Evolutionary conservation across 2,797 vertebrate genomes (phyloP).

Genomic region (Hemitrygon akajei): DNA sequence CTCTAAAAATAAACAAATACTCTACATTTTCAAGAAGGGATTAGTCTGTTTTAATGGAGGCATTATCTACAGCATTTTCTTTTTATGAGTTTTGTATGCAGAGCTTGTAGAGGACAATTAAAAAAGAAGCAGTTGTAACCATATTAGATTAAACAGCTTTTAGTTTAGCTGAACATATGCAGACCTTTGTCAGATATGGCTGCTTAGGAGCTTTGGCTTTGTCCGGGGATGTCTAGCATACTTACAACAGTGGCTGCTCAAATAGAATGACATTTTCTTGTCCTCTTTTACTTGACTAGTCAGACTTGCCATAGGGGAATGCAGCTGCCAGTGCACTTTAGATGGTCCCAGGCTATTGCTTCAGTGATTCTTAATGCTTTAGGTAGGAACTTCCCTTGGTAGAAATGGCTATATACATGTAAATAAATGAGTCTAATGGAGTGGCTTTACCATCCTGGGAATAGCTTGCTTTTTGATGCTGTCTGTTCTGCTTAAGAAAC

Average conservation of each 20-base stretch:
- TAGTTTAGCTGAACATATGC: not conserved
- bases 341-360: conserved; percentile 34
- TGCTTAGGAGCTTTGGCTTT: conserved; percentile 15
- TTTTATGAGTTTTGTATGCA: not conserved
- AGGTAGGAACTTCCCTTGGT: conserved; percentile 24
- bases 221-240: not conserved
- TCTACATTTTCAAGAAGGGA: not conserved
- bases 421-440: conserved; percentile 37
- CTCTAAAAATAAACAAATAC: not conserved
- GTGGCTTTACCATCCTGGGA: conserved; percentile 20
- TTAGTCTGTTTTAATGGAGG: not conserved
- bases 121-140: not conserved
- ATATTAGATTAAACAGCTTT: not conserved
- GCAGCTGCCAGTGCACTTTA: conserved; percentile 8
- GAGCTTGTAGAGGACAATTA: not conserved
- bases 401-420: conserved; percentile 21
- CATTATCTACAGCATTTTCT: not conserved
- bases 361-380: conserved; percentile 3
- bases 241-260: not conserved
- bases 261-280: not conserved
- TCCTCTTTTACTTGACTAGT: not conserved
- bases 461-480: not conserved
- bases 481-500: conserved; percentile 2
- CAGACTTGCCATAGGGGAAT: conserved; percentile 9
- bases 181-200: not conserved